Base-by-base conservation (phyloP, 2,888 invertebrate genomes). In the Agrotis clavis region DNA sequence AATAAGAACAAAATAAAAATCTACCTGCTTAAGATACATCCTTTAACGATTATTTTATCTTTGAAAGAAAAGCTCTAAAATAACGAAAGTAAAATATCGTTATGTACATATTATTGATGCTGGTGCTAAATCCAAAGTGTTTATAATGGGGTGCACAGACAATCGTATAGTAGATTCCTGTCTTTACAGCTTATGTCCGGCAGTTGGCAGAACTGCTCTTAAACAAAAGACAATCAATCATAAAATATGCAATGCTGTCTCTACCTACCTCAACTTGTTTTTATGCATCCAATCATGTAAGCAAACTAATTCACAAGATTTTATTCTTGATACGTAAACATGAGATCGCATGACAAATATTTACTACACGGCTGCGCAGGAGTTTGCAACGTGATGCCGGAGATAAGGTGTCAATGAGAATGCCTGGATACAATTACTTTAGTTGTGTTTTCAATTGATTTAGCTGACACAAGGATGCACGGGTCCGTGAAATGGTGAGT, bases 331-430 rank as follows among this genome's bases (percentile, higher is more conserved):
- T 63, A 75, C 61, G 78, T 77, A 86, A 78, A 82, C 74, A 81
- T 16, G 41, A 69, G 69, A 74, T 84, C 85, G 51, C 41, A 74
- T 86, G 79, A 79, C 85, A 85, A 84, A 86, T 86, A 81, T 86
- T 86, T 86, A 84, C 85, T 81, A 81, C 77, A 66, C 57, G 69
- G 56, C 74, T 69, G 77, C 75, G 67, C 85, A 82, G 79, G 82
- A 80, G 84, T 71, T 63, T 54, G 79, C 75, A 68, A 85, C 70
- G 70, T 77, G 86, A 84, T 75, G 53, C 68, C 67, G 19, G 18
- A 75, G 74, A 73, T 80, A 68, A 74, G 47, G 82, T 82, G 76
- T 84, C 85, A 86, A 83, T 84, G 86, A 79, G 79, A 79, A 80
- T 62, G 67, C 53, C 16, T 18, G 41, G 72, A 69, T 83, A 69